These are phyloP conservation scores for Megaceryle torquata DNA, from an alignment of 2,113 vertebrate species.

Conservation along the genomic window DNA sequence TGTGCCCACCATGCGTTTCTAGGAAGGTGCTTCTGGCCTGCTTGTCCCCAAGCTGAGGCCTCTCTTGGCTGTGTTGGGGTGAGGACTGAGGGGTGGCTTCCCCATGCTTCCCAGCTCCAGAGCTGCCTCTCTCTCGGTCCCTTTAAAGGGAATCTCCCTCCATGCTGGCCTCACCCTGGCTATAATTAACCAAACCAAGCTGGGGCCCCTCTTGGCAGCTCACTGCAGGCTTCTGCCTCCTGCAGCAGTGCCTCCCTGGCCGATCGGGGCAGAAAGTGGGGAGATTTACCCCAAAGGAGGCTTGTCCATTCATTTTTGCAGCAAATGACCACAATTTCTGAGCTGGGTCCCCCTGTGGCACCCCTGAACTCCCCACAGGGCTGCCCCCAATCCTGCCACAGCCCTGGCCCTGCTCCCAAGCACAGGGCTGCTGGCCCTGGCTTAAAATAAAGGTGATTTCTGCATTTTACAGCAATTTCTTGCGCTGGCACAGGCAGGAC, in stretches of 20 bases:
- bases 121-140: not conserved
- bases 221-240: not conserved
- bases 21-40: fast-evolving
- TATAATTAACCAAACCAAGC: slow-evolving; percentile 35
- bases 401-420: not conserved
- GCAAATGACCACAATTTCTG: not conserved
- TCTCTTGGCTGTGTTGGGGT: not conserved
- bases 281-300: not conserved
- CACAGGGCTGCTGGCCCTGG: fast-evolving
- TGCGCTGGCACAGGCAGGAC: not conserved
- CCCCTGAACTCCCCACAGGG: fast-evolving
- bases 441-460: not conserved
- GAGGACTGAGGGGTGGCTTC: fast-evolving
- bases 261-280: not conserved
- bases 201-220: slow-evolving; percentile 38
- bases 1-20: not conserved
- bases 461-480: not conserved
- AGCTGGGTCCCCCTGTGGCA: not conserved
- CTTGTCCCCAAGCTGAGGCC: not conserved
- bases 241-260: not conserved
- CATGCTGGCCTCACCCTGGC: not conserved
- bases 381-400: not conserved
- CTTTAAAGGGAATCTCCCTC: slow-evolving; percentile 56
- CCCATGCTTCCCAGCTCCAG: not conserved
- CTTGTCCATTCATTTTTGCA: not conserved